Conservation (phyloP, 2,888 invertebrate genomes). For the Lysandra bellargus region DNA sequence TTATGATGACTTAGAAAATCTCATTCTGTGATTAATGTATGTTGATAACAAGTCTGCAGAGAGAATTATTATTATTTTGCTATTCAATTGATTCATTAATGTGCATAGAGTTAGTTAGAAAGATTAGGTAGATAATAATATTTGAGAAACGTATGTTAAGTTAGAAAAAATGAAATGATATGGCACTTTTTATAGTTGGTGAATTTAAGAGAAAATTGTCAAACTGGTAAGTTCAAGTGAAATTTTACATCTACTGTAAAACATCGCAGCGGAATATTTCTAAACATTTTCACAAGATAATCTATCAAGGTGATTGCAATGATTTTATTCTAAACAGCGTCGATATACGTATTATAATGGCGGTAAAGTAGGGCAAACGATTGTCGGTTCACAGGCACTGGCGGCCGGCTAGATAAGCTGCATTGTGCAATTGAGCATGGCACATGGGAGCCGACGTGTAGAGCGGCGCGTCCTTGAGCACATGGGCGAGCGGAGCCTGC, state of each 20-base stretch:
- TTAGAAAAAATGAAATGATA: neutral
- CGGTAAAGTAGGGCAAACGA: slow-evolving; percentile 70
- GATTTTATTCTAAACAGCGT: slow-evolving; percentile 53
- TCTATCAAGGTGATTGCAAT: neutral
- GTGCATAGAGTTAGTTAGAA: neutral
- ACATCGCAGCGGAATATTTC: neutral
- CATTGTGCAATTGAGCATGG: slow-evolving; percentile 71
- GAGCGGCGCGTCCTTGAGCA: slow-evolving; percentile 68
- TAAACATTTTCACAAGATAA: slow-evolving; percentile 11
- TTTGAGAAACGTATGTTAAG: neutral
- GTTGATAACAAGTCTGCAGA: neutral
- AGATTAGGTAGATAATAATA: neutral
- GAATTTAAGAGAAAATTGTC: neutral
- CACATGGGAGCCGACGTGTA: slow-evolving; percentile 58
- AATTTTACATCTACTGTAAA: neutral
- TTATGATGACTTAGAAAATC: neutral
- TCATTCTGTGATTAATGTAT: neutral
- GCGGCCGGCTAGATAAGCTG: slow-evolving; percentile 58
- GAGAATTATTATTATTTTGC: neutral
- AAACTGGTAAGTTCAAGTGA: neutral
- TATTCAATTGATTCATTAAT: neutral
- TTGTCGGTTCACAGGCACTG: slow-evolving; percentile 63
- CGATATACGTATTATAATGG: slow-evolving; percentile 46
- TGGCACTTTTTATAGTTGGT: neutral
- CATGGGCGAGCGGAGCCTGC: slow-evolving; percentile 47